A percentile compares a stretch with the other conserved stretches of the same genome.
phyloP scores from a whole-genome alignment of 2,888 invertebrate genomes.

The Graphium colonna region DNA sequence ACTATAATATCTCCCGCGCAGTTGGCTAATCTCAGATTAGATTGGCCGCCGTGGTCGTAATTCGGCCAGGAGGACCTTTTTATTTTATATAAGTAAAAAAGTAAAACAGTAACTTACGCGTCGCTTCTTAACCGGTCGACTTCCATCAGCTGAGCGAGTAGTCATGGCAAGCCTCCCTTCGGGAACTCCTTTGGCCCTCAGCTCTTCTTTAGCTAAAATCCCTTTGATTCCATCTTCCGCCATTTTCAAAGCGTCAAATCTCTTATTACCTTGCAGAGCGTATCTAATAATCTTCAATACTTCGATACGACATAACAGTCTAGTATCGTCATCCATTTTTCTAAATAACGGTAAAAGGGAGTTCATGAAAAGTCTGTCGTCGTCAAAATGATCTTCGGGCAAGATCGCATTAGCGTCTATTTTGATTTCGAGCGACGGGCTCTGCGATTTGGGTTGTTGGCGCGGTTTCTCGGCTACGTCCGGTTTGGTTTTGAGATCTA shows the following conservation, averaged over 20 bases:
- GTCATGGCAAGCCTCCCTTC: constrained; percentile 64
- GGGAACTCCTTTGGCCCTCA: constrained; percentile 17
- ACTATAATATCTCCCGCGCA: too few species aligned
- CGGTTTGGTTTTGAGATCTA: constrained; percentile 59
- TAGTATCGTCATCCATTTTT: constrained; percentile 70
- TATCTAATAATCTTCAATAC: constrained; percentile 64
- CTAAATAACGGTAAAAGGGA: constrained; percentile 66
- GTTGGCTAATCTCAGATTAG: too few species aligned
- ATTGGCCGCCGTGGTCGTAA: too few species aligned
- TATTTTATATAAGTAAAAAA: too few species aligned
- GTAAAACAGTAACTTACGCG: constrained; percentile 41
- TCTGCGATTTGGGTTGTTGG: constrained; percentile 54
- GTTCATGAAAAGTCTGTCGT: constrained; percentile 69
- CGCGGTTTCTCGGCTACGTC: constrained; percentile 44
- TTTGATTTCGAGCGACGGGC: constrained; percentile 55
- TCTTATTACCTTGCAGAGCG: constrained; percentile 61
- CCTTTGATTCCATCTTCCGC: constrained; percentile 54
- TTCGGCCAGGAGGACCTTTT: too few species aligned
- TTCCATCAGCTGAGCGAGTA: constrained; percentile 66
- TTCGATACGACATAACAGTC: constrained; percentile 63
- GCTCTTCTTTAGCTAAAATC: constrained; percentile 48
- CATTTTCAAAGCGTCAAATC: constrained; percentile 56
- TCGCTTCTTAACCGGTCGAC: constrained; percentile 61
- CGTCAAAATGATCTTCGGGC: constrained; percentile 68
- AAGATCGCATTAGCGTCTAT: constrained; percentile 65